Evolutionary conservation across 2,888 invertebrate species (phyloP).

Genomic region (Epirrhoe tristata): DNA sequence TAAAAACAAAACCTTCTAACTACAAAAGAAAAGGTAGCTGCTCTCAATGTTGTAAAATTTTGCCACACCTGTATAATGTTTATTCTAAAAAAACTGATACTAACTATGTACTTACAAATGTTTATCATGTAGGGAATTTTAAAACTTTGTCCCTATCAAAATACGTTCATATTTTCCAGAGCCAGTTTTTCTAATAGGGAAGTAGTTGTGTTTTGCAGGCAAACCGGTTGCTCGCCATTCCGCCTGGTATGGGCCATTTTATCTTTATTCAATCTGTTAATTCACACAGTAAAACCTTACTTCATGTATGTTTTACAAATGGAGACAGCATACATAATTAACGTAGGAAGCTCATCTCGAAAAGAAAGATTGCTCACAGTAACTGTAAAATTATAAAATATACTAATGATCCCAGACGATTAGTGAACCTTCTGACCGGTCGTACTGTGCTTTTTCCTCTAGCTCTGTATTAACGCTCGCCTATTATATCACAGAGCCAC

Average conservation of each 20-base stretch:
- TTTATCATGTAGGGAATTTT: constrained; percentile 47
- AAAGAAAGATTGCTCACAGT: constrained; percentile 35
- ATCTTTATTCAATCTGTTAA: constrained; percentile 49
- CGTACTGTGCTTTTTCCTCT: constrained; percentile 77
- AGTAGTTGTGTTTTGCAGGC: constrained; percentile 64
- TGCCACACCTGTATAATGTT: no score
- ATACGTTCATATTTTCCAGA: constrained; percentile 51
- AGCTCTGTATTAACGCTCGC: constrained; percentile 67
- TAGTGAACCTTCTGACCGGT: constrained; percentile 54
- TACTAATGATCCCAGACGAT: constrained; percentile 60
- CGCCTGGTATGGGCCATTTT: constrained; percentile 50
- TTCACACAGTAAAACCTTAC: constrained; percentile 59
- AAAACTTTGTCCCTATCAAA: constrained; percentile 55
- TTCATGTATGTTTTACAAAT: constrained; percentile 54
- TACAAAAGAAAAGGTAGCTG: no score
- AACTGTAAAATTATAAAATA: constrained; percentile 57
- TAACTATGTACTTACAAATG: constrained; percentile 19
- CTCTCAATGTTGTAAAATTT: no score
- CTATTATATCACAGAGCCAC: constrained; percentile 75
- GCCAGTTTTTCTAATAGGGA: constrained; percentile 66
- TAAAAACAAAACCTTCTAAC: no score
- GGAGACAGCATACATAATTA: constrained; percentile 63
- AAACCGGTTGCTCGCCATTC: constrained; percentile 60
- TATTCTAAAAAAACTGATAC: not conserved
- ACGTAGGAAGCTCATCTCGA: constrained; percentile 55